Evolutionary conservation across 2,888 invertebrate species (phyloP).

Genomic region (Campopleginae sp.): DNA sequence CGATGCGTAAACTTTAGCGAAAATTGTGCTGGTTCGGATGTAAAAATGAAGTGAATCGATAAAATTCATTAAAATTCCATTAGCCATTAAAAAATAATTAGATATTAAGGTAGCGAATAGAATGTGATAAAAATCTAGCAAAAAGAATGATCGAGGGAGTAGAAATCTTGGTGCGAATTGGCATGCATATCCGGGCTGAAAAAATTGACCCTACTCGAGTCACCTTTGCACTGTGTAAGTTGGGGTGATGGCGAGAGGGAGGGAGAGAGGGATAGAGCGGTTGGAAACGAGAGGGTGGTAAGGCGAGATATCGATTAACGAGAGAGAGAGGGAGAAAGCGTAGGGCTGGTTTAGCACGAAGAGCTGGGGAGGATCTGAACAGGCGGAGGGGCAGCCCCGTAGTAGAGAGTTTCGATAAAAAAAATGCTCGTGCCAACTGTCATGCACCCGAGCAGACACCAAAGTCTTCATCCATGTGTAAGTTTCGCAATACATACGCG

Average conservation of each 20-base stretch:
- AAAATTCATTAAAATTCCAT: neutral
- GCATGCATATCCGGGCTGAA: neutral
- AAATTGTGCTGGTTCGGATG: neutral
- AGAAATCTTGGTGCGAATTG: neutral
- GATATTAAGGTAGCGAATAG: neutral
- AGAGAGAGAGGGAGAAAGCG: neutral
- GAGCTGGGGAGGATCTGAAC: neutral
- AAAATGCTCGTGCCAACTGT: constrained; percentile 58
- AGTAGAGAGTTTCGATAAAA: constrained; percentile 42
- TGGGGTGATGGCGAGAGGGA: neutral
- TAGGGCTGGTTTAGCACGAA: constrained; percentile 1
- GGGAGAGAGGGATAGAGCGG: neutral
- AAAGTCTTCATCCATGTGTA: constrained; percentile 13
- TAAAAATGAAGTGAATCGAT: neutral
- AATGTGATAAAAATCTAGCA: neutral
- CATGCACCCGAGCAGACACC: constrained; percentile 38
- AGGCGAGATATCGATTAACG: constrained; percentile 60
- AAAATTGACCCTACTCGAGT: constrained; percentile 30
- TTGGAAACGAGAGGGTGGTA: constrained; percentile 49
- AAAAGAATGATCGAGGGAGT: neutral
- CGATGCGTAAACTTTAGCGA: neutral
- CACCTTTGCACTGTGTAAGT: constrained; percentile 44
- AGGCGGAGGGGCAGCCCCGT: neutral
- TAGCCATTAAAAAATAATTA: neutral
- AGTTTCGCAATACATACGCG: constrained; percentile 10